Base-by-base conservation (phyloP, 2,113 vertebrate genomes). In the Loxodonta africana region DNA sequence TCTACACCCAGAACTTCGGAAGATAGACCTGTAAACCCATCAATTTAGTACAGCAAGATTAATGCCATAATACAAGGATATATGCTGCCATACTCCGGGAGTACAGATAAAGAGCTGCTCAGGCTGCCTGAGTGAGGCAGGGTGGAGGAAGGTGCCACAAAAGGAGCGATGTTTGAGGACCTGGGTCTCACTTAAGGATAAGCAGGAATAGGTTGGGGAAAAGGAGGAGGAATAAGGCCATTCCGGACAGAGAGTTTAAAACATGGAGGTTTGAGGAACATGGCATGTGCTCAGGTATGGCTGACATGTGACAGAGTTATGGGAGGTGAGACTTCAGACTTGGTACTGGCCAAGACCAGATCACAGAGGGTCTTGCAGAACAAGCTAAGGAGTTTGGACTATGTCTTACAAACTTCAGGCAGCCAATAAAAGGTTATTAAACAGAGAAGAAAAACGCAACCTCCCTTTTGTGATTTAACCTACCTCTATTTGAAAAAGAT, bases 401-500 rank as follows among this genome's bases (percentile, higher is more conserved):
- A 8, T 18, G 25, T 80, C 74, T 88, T 86, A 57, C 0, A 48
- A 46, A 88, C 83, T 94, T 91, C 69, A 91, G 74, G 48, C 18
- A 83, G 86, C 33, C 30, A 71, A 74, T 71, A 94, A 83, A 81
- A 81, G 8, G 30, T 73, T 57, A 71, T 37, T 80, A 76, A 89
- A 78, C 4, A 73, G 33, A 26, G 17, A 90, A 65, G 33, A 96
- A 69, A 97, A 93, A 83, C 4, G 25, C 37, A 85, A 90, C 77
- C 91, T 69, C 60, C 57, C 33, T 63, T 76, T 17, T 12, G 21
- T 92, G 89, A 77, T 30, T 15, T 41, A 81, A 90, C 98, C 96
- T 92, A 99, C 99, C 98, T 99, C 94, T 98, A 86, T 84, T 83
- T 86, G 73, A 81, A 77, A 74, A 96, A 26, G 90, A 77, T 87